Percentiles rank a stretch among this genome's conserved stretches.
These are phyloP conservation scores for Cephus sareptanus DNA, from an alignment of 2,888 invertebrate genomes.

Conservation along the genomic window DNA sequence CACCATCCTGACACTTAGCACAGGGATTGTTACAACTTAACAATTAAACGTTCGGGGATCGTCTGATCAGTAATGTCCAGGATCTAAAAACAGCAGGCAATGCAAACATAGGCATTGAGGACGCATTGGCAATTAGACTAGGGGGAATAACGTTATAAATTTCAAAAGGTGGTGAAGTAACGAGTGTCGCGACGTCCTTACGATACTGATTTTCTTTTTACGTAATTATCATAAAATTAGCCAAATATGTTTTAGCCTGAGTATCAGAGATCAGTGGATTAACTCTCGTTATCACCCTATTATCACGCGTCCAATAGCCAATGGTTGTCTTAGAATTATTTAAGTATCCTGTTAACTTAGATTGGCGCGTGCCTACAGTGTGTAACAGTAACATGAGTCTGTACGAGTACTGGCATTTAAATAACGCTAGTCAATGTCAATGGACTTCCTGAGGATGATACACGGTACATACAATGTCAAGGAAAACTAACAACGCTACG, in stretches of 20 bases:
- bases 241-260: no score
- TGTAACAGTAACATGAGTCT: background rate
- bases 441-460: conserved; percentile 3
- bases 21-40: conserved; percentile 6
- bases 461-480: background rate
- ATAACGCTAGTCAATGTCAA: background rate
- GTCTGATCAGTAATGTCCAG: background rate
- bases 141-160: no score
- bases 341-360: background rate
- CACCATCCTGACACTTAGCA: conserved; percentile 32
- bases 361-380: background rate
- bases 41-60: background rate
- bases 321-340: background rate
- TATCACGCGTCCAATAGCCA: no score
- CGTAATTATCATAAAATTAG: no score
- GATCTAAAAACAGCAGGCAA: background rate
- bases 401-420: background rate
- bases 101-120: no score
- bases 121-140: no score
- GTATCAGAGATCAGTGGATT: no score
- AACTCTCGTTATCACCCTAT: no score
- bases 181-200: no score
- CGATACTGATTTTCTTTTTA: no score
- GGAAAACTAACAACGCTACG: background rate
- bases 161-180: background rate